phyloP scores from a whole-genome alignment of 2,797 vertebrate species.

The Thaleichthys pacificus region DNA sequence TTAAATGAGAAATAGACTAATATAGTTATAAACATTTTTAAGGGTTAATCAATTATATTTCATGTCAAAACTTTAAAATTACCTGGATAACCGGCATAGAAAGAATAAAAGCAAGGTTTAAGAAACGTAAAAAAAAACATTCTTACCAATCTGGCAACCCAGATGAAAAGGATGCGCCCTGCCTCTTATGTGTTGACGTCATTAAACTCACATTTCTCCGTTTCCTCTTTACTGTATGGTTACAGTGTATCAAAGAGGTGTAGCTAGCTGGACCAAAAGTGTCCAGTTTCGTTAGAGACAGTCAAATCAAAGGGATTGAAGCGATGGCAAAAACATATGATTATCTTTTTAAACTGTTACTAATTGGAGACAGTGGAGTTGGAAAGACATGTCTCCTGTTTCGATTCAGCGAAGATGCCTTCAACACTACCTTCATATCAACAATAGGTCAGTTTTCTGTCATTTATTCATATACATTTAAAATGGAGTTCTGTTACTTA shows the following conservation, averaged over 20 bases:
- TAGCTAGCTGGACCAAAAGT: neutral
- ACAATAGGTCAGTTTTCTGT: conserved; percentile 81
- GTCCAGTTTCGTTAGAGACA: neutral
- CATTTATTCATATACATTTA: neutral
- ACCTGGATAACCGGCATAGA: neutral
- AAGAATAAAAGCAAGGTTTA: neutral
- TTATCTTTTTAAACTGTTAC: conserved; percentile 91
- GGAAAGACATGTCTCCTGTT: conserved; percentile 93
- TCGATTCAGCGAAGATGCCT: conserved; percentile 87
- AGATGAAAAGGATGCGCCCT: neutral
- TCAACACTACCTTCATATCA: conserved; percentile 90
- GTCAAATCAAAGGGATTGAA: conserved; percentile 56
- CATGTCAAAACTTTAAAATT: neutral
- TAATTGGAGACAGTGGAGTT: conserved; percentile 92
- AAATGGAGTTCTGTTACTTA: neutral
- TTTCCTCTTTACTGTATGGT: conserved; percentile 20
- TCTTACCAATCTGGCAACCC: conserved; percentile 22
- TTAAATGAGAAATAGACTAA: neutral
- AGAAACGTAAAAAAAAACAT: too few relatives aligned
- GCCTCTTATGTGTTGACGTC: conserved; percentile 20
- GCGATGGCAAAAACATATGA: conserved; percentile 88
- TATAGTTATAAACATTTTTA: neutral
- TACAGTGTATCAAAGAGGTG: conserved; percentile 8
- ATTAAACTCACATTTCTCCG: conserved; percentile 24
- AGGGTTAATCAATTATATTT: neutral